phyloP scores from a whole-genome alignment of 2,113 vertebrate species.

The Phrynosoma blainvillii region DNA sequence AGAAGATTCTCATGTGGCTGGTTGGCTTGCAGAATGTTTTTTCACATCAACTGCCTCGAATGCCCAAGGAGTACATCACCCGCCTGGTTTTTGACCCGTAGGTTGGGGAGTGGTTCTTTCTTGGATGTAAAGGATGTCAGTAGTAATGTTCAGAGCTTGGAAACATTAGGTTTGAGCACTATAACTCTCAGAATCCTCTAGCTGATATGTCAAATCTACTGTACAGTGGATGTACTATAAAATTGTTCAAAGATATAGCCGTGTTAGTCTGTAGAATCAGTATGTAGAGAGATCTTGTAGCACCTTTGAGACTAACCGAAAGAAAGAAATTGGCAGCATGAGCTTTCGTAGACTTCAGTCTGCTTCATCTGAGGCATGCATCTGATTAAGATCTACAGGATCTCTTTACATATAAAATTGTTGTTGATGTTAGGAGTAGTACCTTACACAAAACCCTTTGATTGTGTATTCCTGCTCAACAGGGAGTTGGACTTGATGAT shows the following conservation, averaged over 20 bases:
- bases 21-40: conserved; percentile 98
- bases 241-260: too few relatives aligned
- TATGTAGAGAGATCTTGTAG: too few relatives aligned
- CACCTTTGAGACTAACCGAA: too few relatives aligned
- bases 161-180: not conserved
- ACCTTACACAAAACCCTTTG: not conserved
- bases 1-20: conserved; percentile 97
- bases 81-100: conserved; percentile 98
- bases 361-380: too few relatives aligned
- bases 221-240: not conserved
- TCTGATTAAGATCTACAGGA: too few relatives aligned
- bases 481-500: too few relatives aligned
- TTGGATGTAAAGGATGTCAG: too few relatives aligned
- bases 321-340: too few relatives aligned
- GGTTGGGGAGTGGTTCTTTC: conserved; percentile 61
- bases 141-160: not conserved
- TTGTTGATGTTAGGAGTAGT: not conserved
- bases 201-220: not conserved
- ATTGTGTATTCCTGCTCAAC: too few relatives aligned
- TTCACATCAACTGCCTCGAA: conserved; percentile 96
- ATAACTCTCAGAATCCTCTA: too few relatives aligned
- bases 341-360: too few relatives aligned
- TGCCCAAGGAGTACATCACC: conserved; percentile 99
- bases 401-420: not conserved
- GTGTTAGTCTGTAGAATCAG: too few relatives aligned